Evolutionary conservation across 2,113 vertebrate species (phyloP).

Genomic region (Gymnocephalus cernua): DNA sequence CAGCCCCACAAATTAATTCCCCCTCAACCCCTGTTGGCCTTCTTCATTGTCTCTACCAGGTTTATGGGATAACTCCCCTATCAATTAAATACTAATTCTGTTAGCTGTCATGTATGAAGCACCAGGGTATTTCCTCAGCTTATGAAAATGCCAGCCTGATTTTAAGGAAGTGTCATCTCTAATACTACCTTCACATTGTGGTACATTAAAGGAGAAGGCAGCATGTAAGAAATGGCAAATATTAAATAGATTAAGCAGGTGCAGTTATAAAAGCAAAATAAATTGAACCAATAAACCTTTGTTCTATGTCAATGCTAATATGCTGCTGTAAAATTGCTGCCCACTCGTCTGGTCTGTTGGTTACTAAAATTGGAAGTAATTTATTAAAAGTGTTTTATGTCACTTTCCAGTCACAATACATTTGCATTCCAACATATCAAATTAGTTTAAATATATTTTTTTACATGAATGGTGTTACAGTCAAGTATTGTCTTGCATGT

Average conservation of each 20-base stretch:
- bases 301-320: not conserved
- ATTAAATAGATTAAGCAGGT: constrained; percentile 1
- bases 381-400: not conserved
- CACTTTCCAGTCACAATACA: not conserved
- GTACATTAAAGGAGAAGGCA: not conserved
- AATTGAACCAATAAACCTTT: not conserved
- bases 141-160: constrained; percentile 54
- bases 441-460: not conserved
- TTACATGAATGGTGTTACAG: not conserved
- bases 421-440: not conserved
- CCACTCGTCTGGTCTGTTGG: not conserved
- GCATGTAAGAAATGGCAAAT: not conserved
- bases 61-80: constrained; percentile 48
- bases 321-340: not conserved
- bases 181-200: constrained; percentile 7
- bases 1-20: constrained; percentile 52
- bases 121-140: constrained; percentile 44
- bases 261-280: not conserved
- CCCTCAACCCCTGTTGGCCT: constrained; percentile 44
- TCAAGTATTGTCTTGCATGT: not conserved
- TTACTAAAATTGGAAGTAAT: not conserved
- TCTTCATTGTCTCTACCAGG: constrained; percentile 39
- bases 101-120: constrained; percentile 61
- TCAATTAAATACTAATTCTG: constrained; percentile 69
- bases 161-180: constrained; percentile 36